Evolutionary conservation across 2,888 invertebrate genomes (phyloP), one percentile per base, ranked within the genome.

Genomic region (Hypolimnas misippus): DNA sequence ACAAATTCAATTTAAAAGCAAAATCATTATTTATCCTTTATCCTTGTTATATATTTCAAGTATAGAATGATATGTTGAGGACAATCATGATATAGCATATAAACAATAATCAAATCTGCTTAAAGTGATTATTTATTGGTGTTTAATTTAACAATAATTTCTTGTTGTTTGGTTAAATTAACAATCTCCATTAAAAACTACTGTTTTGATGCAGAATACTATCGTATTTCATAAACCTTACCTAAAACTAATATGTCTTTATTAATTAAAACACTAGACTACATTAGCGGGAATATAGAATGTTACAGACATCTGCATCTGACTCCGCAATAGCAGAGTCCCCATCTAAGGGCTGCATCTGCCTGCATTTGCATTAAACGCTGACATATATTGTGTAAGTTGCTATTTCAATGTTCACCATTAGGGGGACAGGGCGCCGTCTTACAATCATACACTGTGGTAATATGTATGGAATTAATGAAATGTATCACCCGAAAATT

Each of bases 261-360:
- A 1, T 19, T 21, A 21, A 21, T 46, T 1, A 46, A 21, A 19
- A 21, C 8, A 46, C 12, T 10, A 49, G 56, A 65, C 64, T 67
- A 67, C 64, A 67, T 67, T 62, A 65, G 67, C 53, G 62, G 67
- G 67, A 59, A 64, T 67, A 62, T 65, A 65, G 67, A 67, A 65
- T 67, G 67, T 67, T 62, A 67, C 62, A 67, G 67, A 65, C 59
- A 35, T 61, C 53, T 65, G 38, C 64, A 62, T 56, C 58, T 65
- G 62, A 57, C 52, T 62, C 57, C 49, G 35, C 62, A 57, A 40
- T 46, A 62, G 52, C 62, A 65, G 67, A 66, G 66, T 49, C 63
- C 62, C 62, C 62, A 56, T 54, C 60, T 62, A 65, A 67, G 61
- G 65, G 64, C 66, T 58, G 57, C 66, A 63, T 60, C 59, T 62